Evolutionary conservation across 1,140 invertebrate species (phyloP), one percentile per base, ranked within the genome.

Genomic region (Drosophila lacertosa): DNA sequence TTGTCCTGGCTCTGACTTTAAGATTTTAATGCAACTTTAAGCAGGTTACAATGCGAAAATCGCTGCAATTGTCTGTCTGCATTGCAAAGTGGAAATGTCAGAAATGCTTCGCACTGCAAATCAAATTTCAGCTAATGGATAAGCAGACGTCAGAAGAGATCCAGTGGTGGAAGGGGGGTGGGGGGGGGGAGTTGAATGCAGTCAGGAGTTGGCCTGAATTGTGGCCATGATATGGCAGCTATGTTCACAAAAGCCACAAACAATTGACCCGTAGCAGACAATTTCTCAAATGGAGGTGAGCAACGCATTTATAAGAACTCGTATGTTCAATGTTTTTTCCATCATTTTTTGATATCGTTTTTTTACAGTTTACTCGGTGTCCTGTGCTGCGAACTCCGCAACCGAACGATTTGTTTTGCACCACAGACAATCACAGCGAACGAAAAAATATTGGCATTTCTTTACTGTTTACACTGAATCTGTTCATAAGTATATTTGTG

Each of bases 201-300:
- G n/a, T 4, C 7, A 9, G 4, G 15, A 45, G 13, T 11, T 32
- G 37, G 13, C 51, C 22, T 40, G 48, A 47, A 63, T 32, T 24
- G 37, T 50, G 60, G 26, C 29, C 62, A 57, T 72, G 63, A 55
- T 62, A 44, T 64, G 59, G 57, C 63, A 75, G 50, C 68, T 22
- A 60, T 66, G 54, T 59, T 62, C 69, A 51, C 69, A 73, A 68
- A 67, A 73, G 58, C 70, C 69, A 73, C 53, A 72, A 76, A 53
- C 73, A 76, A 76, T 76, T 76, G 73, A 76, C 64, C 53, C 50
- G 22, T 39, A 63, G 73, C 69, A 73, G 48, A 74, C 72, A 71
- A 71, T 71, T 66, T 66, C 67, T 74, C 60, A 75, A 73, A 67
- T 73, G 62, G 51, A 57, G 37, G 51, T 62, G 44, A 48, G 55